Evolutionary conservation across 1,140 invertebrate species (phyloP), one percentile per base, ranked within the genome.

Genomic region (Thalassaphorura encarpata): DNA sequence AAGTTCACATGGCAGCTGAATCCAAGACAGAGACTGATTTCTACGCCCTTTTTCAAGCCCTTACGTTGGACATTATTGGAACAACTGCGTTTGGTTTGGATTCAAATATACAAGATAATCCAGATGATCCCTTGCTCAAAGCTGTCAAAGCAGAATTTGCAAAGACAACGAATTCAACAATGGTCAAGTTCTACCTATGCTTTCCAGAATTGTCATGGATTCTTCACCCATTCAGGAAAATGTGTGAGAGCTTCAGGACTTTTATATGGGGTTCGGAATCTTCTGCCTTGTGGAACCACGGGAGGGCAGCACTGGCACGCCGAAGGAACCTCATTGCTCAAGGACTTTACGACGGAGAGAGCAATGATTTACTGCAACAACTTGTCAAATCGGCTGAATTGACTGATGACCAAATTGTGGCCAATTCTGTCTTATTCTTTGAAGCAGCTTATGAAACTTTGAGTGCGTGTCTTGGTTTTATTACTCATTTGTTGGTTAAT

Each of bases 381-480:
- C 33, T 62, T 16, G 2, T 62, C 1, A 18, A 41, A 16, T 23
- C 45, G n/a, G n/a, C n/a, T n/a, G n/a, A 29, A 13, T 23, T 48
- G 5, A 28, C 33, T n/a, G 23, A 21, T 28, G 18, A 39, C 26
- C 19, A 47, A 26, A 51, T 62, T 40, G 56, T 62, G 3, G 60
- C 60, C 2, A 62, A 62, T 23, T 53, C 51, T 0, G 60, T 58
- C 1, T 39, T 62, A 2, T 58, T 62, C 27, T 58, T 62, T 52
- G 60, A 62, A 47, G 60, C 60, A 1, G 55, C 43, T 1, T 62
- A 58, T 41, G 60, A 62, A 42, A 62, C 60, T 0, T 29, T 56
- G 4, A 39, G 36, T 18, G 28, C 40, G 11, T 29, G 46, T 3
- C 42, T 62, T 6, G 60, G 31, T 0, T 54, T 62, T 28, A 55